Conservation (phyloP, 2,888 invertebrate genomes). For the Alviniconcha strummeri region DNA sequence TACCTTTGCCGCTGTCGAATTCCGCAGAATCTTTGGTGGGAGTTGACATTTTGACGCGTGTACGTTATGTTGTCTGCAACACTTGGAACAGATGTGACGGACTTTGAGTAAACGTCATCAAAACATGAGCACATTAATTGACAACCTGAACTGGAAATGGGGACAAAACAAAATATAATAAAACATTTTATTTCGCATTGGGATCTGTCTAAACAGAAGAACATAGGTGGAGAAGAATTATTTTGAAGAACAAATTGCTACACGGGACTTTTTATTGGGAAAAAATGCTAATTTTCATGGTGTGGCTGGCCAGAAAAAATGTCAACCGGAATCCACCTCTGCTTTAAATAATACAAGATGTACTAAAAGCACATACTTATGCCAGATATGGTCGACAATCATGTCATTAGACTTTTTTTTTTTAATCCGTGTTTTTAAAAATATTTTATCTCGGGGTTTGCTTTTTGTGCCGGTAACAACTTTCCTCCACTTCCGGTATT, state of each 20-base stretch:
- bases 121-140: conserved; percentile 2
- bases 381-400: too few species aligned
- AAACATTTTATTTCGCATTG: neutral
- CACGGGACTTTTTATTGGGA: neutral
- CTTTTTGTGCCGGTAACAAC: too few species aligned
- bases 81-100: conserved; percentile 30
- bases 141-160: too few species aligned
- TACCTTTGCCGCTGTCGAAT: conserved; percentile 26
- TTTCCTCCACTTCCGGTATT: neutral
- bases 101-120: conserved; percentile 27
- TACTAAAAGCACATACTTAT: too few species aligned
- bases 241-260: neutral
- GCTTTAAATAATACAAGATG: too few species aligned
- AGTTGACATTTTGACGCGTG: conserved; percentile 34
- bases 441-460: too few species aligned
- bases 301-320: too few species aligned
- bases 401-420: too few species aligned
- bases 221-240: neutral
- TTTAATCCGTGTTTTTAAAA: too few species aligned
- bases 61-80: conserved; percentile 33
- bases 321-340: too few species aligned
- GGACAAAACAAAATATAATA: too few species aligned
- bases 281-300: neutral
- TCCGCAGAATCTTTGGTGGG: conserved; percentile 28
- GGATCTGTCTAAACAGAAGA: neutral